Evolutionary conservation across 2,797 vertebrate species (phyloP).

Genomic region (Tinamus major): DNA sequence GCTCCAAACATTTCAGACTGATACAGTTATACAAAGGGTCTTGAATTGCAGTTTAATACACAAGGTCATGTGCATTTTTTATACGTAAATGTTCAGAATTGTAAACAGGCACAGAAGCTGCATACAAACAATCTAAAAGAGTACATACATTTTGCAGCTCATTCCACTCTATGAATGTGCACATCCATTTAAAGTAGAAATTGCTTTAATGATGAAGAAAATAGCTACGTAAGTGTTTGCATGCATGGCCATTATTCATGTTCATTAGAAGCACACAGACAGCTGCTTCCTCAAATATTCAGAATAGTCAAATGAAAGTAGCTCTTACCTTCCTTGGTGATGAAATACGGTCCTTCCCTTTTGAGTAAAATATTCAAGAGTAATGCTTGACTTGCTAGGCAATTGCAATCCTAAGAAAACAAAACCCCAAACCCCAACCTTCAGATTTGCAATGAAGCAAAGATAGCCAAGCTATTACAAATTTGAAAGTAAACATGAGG

Average conservation of each 20-base stretch:
- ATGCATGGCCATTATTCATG: slow-evolving; percentile 1
- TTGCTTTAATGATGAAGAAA: slow-evolving; percentile 47
- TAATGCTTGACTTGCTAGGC: slow-evolving; percentile 92
- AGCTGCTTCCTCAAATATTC: neutral
- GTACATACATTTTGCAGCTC: slow-evolving; percentile 17
- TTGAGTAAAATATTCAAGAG: slow-evolving; percentile 88
- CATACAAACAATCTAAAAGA: neutral
- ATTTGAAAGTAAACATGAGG: neutral
- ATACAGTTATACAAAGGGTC: neutral
- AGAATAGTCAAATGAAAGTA: neutral
- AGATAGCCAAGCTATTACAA: neutral
- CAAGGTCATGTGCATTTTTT: neutral
- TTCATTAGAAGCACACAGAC: neutral
- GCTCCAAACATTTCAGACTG: neutral
- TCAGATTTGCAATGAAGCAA: slow-evolving; percentile 34
- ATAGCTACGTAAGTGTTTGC: slow-evolving; percentile 11
- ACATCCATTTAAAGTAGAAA: slow-evolving; percentile 45
- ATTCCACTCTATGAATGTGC: neutral
- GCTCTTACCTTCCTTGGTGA: slow-evolving; percentile 89
- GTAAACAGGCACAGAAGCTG: neutral
- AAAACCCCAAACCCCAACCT: neutral
- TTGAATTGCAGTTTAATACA: neutral
- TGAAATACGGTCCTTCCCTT: slow-evolving; percentile 91
- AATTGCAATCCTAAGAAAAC: slow-evolving; percentile 87
- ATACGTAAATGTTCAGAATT: neutral